These are phyloP conservation scores for Diploptera punctata DNA, from an alignment of 2,888 invertebrate genomes.

Conservation along the genomic window DNA sequence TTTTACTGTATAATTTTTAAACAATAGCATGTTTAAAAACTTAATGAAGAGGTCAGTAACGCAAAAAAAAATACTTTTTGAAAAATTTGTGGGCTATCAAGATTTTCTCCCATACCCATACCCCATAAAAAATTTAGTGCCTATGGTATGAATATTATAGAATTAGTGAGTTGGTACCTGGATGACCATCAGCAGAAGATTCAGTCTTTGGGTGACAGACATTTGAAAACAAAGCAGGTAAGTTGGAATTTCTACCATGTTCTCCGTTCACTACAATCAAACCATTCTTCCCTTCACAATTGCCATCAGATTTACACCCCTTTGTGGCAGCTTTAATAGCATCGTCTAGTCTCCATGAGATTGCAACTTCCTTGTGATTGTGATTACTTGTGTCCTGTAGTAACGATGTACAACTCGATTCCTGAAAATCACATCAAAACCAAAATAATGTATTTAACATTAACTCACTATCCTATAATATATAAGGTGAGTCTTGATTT, in stretches of 20 bases:
- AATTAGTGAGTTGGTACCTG: background rate
- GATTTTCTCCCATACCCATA: no score
- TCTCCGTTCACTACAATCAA: background rate
- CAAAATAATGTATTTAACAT: background rate
- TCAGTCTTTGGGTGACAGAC: slow-evolving; percentile 13
- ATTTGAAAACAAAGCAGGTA: background rate
- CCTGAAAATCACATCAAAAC: background rate
- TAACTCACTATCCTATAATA: background rate
- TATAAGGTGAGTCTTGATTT: no score
- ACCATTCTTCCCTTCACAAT: background rate
- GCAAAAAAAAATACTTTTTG: no score
- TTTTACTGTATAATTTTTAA: no score
- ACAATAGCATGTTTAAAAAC: no score
- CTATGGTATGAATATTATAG: no score
- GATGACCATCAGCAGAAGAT: slow-evolving; percentile 10
- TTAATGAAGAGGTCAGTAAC: no score
- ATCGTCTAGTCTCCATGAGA: slow-evolving; percentile 9
- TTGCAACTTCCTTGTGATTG: background rate
- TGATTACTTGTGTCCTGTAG: background rate
- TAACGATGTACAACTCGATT: slow-evolving; percentile 14
- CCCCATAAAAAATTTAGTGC: no score
- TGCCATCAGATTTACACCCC: background rate
- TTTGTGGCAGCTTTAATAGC: slow-evolving; percentile 5
- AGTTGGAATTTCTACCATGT: background rate
- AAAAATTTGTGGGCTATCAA: no score